Base-by-base conservation (phyloP, 2,888 invertebrate species). In the Pammene fasciana region DNA sequence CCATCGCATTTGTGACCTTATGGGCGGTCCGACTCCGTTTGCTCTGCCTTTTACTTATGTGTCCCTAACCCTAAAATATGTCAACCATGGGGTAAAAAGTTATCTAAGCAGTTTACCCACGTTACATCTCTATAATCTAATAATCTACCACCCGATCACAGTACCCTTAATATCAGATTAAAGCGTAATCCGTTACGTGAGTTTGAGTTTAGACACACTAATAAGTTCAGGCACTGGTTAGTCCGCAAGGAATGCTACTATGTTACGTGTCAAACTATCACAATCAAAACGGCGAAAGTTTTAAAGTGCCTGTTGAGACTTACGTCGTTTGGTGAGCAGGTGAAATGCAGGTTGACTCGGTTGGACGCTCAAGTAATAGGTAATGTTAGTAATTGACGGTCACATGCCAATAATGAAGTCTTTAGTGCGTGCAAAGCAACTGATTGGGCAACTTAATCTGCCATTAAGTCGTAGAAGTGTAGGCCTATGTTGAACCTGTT, bases 181-280 rank as follows among this genome's bases (percentile, higher is more conserved):
- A 26, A 64, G 57, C 68, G 59, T 68, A 68, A 65, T 65, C 59
- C 68, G 59, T 68, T 68, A 68, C 68, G 68, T 65, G 68, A 55
- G 45, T 26, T 65, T 68, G 59, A 64, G 43, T 50, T 56, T 64
- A 52, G 64, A 18, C 68, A 59, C 59, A 54, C 68, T 68, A 68
- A 68, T 67, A 43, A 67, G 59, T 66, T 52, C 62, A 62, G 50
- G 50, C 18, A 52, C 50, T 62, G 62, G 62, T 62, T 41, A 62
- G 62, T 16, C 62, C 50, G 62, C 62, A n/a, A 26, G 50, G 62
- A 62, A 52, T 62, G 62, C 48, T 48, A 62, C 50, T 50, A 50
- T 50, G 61, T 62, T 62, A 52, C 41, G 41, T 52, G 38, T 52
- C 14, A 11, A 62, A 6, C 9, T 45, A 4, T 8, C 3, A 0